phyloP scores from a whole-genome alignment of 2,888 invertebrate species.

The Sphecodes monilicornis region DNA sequence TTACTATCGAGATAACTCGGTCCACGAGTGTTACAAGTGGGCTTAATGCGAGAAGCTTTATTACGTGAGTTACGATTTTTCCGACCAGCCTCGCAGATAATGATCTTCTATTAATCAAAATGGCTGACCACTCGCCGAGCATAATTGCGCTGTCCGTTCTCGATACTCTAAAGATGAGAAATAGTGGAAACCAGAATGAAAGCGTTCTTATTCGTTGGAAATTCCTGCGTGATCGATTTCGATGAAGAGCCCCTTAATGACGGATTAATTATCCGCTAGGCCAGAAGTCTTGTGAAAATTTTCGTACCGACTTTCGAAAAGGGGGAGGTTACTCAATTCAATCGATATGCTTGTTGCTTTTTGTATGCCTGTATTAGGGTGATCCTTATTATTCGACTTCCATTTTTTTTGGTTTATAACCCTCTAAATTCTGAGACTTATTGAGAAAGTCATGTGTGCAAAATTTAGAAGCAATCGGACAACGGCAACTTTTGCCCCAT shows the following conservation, averaged over 20 bases:
- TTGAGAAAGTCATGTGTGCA: too few species aligned
- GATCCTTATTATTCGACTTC: too few species aligned
- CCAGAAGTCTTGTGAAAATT: neutral
- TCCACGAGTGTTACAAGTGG: conserved; percentile 40
- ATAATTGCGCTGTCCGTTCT: conserved; percentile 38
- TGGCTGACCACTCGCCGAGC: neutral
- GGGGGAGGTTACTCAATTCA: neutral
- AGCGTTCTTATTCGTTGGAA: neutral
- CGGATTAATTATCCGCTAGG: neutral
- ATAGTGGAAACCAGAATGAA: neutral
- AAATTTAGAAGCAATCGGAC: too few species aligned
- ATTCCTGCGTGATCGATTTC: neutral
- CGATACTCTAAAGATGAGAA: conserved; percentile 2
- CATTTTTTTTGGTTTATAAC: too few species aligned
- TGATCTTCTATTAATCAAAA: conserved; percentile 56
- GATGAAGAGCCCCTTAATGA: neutral
- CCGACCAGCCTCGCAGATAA: neutral
- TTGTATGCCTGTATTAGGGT: too few species aligned
- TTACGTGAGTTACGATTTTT: conserved; percentile 46
- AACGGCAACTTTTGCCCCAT: too few species aligned
- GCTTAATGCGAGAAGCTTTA: conserved; percentile 57
- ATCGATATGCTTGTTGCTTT: too few species aligned
- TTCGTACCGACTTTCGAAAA: neutral
- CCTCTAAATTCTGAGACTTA: too few species aligned
- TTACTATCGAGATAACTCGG: conserved; percentile 56